phyloP scores from a whole-genome alignment of 2,888 invertebrate species.

The Aleiodes testaceus region DNA sequence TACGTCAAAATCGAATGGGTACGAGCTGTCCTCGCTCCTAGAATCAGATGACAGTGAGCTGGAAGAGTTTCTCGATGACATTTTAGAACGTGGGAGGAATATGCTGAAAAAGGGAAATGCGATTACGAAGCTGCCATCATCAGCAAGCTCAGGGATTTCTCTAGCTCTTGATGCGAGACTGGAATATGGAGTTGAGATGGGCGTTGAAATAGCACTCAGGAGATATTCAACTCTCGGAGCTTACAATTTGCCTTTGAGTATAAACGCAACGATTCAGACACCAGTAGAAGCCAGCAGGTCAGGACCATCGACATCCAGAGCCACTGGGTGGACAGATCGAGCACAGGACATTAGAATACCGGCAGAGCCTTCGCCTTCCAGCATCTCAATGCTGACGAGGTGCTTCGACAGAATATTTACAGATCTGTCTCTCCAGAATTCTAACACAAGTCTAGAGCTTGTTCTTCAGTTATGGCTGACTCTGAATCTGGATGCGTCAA shows the following conservation, averaged over 20 bases:
- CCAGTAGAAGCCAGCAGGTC: constrained; percentile 48
- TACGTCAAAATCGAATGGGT: constrained; percentile 71
- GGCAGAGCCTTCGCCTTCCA: constrained; percentile 61
- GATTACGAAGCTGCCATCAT: constrained; percentile 67
- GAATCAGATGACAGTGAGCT: constrained; percentile 89
- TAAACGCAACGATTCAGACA: constrained; percentile 73
- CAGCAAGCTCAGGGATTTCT: constrained; percentile 74
- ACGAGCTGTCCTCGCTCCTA: constrained; percentile 79
- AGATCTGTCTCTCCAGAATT: constrained; percentile 78
- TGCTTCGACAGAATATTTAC: constrained; percentile 82
- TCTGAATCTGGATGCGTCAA: constrained; percentile 79
- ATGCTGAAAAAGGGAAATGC: constrained; percentile 75
- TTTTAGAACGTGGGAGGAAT: constrained; percentile 77
- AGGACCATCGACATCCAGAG: constrained; percentile 45
- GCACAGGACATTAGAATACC: constrained; percentile 63
- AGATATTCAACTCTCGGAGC: constrained; percentile 81
- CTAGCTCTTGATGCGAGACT: constrained; percentile 85
- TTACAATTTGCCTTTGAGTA: constrained; percentile 77
- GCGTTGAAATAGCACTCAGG: constrained; percentile 84
- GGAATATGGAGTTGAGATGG: constrained; percentile 85
- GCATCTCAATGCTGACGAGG: constrained; percentile 78
- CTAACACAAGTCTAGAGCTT: constrained; percentile 86
- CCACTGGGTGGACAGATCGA: constrained; percentile 56
- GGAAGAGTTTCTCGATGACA: constrained; percentile 84
- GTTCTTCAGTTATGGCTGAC: constrained; percentile 91